Conservation (phyloP, 2,888 invertebrate species). For the Leucozona laternaria region DNA sequence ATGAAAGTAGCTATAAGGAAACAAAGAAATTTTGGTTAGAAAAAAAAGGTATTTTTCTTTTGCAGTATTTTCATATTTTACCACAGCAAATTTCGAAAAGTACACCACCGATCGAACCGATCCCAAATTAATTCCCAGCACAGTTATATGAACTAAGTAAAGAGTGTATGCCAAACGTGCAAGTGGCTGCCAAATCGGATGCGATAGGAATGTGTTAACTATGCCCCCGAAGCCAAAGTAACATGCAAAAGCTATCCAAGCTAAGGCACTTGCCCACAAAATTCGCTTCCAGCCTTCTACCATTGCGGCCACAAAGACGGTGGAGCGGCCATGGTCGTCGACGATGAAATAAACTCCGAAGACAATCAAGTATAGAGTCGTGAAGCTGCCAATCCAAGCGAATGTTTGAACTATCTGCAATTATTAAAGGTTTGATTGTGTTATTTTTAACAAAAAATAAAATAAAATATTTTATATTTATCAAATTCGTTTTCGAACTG, state of each 20-base stretch:
- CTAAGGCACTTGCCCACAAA: slow-evolving; percentile 67
- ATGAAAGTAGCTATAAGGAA: slow-evolving; percentile 45
- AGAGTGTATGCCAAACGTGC: slow-evolving; percentile 69
- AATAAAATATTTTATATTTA: too few relatives aligned
- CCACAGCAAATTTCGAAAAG: slow-evolving; percentile 51
- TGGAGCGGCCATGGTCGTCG: not conserved
- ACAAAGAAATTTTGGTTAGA: not conserved
- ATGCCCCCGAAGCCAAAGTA: slow-evolving; percentile 70
- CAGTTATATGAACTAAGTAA: slow-evolving; percentile 68
- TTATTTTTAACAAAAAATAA: not conserved
- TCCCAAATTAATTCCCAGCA: slow-evolving; percentile 55
- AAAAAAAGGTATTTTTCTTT: not conserved
- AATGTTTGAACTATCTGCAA: not conserved
- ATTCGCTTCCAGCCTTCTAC: slow-evolving; percentile 65
- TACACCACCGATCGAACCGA: slow-evolving; percentile 28
- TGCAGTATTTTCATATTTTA: slow-evolving; percentile 10
- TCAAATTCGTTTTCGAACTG: too few relatives aligned
- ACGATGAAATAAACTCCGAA: slow-evolving; percentile 19
- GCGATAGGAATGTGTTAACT: slow-evolving; percentile 70
- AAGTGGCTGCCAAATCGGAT: slow-evolving; percentile 74
- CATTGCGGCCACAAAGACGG: not conserved
- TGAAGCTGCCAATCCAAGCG: slow-evolving; percentile 14
- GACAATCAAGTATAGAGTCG: not conserved
- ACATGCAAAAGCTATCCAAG: slow-evolving; percentile 76
- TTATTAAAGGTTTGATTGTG: not conserved